Base-by-base conservation (phyloP, 2,113 vertebrate species). In the Peromyscus californicus region DNA sequence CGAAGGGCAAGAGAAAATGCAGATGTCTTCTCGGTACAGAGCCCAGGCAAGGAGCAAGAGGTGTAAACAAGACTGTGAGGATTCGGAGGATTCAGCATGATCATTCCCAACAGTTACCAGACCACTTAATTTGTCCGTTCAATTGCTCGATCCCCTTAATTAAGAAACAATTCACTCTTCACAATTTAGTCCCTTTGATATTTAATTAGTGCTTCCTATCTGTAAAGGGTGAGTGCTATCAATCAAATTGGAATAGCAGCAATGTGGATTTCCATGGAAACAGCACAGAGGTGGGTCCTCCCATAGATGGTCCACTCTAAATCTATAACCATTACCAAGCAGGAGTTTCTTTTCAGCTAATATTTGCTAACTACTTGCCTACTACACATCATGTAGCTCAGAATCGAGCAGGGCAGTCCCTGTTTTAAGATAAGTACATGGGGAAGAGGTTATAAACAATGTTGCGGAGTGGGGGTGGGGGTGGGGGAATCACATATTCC, bases 191-290 rank as follows among this genome's bases (percentile, higher is more conserved):
- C 80, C 54, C 94, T 96, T 96, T 92, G 93, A 92, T 91, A 92
- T 92, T 96, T 94, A 96, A 96, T 95, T 96, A 96, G 91, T 79
- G 70, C 36, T 92, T 95, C 85, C 82, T 59, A 36, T 93, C 75
- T 97, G 75, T 61, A 80, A 84, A 91, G 57, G 48, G 42, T 85
- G 75, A 96, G 87, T 75, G 36, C 79, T 88, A 88, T 96, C 96
- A 88, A 91, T 96, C 94, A 96, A 65, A 74, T 8, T 51, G 79
- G 70, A 96, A 87, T 29, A 85, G 92, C 51, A 89, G 51, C 9
- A 36, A 51, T 0, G 61, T 22, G 67, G 59, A 39, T 70, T 94
- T 67, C 85, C 75, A 82, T 76, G 17, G 69, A 39, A 92, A 94
- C 6, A 70, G 93, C 94, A 80, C 26, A 65, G 65, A 94, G 92